A percentile compares a stretch with the other conserved stretches of the same genome.
Evolutionary conservation across 2,888 invertebrate species (phyloP).

Genomic region (Urechis unicinctus): DNA sequence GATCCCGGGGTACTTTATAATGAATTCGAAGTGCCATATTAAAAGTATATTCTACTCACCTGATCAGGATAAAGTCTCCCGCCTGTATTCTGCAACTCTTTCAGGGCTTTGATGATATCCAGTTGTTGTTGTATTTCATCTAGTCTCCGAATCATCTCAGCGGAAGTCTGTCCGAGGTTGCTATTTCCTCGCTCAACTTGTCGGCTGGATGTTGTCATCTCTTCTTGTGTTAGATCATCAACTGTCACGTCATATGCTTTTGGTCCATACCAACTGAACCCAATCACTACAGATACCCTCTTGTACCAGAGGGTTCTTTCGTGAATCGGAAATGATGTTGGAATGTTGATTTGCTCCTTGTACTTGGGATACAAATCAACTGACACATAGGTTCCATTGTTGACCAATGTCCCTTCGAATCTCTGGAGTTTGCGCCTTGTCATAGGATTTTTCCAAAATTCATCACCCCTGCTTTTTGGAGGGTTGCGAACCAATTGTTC

Average conservation of each 20-base stretch:
- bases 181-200: no score
- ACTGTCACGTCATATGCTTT: conserved; percentile 24
- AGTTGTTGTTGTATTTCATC: neutral
- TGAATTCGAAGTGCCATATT: no score
- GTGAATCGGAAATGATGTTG: conserved; percentile 23
- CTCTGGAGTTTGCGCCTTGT: conserved; percentile 17
- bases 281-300: conserved; percentile 27
- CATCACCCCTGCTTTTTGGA: conserved; percentile 10
- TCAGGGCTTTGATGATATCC: neutral
- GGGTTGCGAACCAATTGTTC: conserved; percentile 12
- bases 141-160: no score
- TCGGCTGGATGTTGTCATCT: no score
- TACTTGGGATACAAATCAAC: conserved; percentile 13
- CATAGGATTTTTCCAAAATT: conserved; percentile 20
- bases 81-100: neutral
- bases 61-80: neutral
- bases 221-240: conserved; percentile 14
- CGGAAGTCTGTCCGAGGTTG: no score
- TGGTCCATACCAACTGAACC: conserved; percentile 29
- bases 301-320: conserved; percentile 24
- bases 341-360: conserved; percentile 18
- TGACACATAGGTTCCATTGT: conserved; percentile 19
- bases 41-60: no score
- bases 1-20: no score
- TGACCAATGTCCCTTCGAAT: conserved; percentile 21